A percentile compares a stretch with the other conserved stretches of the same genome.
Evolutionary conservation across 2,797 vertebrate genomes (phyloP).

Genomic region (Lacerta bilineata): DNA sequence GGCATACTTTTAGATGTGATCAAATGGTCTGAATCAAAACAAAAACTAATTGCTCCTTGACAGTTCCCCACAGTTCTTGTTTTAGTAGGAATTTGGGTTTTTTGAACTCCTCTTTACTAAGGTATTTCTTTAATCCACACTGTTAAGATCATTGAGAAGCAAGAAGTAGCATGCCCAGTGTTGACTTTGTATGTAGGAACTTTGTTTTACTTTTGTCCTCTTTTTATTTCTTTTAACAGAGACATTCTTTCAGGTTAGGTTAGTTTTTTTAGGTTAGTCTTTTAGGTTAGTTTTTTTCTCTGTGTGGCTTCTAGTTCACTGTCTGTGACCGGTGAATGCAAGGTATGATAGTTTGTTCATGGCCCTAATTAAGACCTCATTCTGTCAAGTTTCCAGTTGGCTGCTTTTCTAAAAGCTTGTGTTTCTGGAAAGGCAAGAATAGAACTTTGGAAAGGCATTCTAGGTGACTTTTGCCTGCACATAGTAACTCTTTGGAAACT

Average conservation of each 20-base stretch:
- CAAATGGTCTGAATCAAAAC: not conserved
- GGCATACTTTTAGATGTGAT: constrained; percentile 1
- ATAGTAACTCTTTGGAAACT: not conserved
- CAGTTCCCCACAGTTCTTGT: not conserved
- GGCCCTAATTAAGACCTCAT: not conserved
- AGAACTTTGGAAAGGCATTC: not conserved
- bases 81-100: constrained; percentile 1
- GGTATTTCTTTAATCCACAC: not conserved
- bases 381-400: not conserved
- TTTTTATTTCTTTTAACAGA: too few relatives aligned
- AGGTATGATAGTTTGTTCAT: not conserved
- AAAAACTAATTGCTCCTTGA: constrained; percentile 25
- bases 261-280: not conserved
- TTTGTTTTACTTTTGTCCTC: not conserved
- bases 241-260: not conserved
- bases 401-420: not conserved
- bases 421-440: constrained; percentile 17
- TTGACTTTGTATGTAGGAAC: not conserved
- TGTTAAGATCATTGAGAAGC: not conserved
- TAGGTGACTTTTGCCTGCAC: not conserved
- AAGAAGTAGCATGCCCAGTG: not conserved
- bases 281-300: not conserved
- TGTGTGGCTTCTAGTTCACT: not conserved
- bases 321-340: not conserved
- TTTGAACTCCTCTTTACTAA: not conserved